Base-by-base conservation (phyloP, 1,140 invertebrate genomes). In the Procambarus clarkii region DNA sequence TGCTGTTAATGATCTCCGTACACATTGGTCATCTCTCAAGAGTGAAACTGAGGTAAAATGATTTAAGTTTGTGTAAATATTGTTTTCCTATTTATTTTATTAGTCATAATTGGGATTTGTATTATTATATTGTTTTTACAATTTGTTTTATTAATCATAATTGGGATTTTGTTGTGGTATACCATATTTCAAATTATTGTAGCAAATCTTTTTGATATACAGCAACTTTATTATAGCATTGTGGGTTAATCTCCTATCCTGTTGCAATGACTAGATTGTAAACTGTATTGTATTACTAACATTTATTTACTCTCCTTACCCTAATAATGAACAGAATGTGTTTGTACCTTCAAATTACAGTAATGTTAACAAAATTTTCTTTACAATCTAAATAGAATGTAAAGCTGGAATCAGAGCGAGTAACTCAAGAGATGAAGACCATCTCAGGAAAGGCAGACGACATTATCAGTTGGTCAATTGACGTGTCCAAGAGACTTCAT, bases 1-100 rank as follows among this genome's bases (percentile, higher is more conserved):
- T 94, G 18, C 95, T 95, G 85, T 95, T 95, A 93, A 93, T 95
- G 95, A 92, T 11, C 93, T 97, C 13, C 94, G 96, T 60, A 95
- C 95, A 82, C 96, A 96, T 93, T 97, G 96, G 96, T 95, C 96
- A 21, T 95, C 96, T 93, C 95, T 97, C 13, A 97, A 96, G 95
- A 94, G 95, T 1, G 95, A 96, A 94, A 96, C 96, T 50, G 96
- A 97, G 93, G 94, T 95, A 64, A 85, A 34, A 34, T 34, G 34
- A 34, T 34, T 34, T 34, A 34, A 34, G 34, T 34, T 34, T 34
- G 34, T 34, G 34, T 34, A 34, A 34, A 34, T 34, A 34, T 34
- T 34, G 34, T 34, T 34, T 34, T 34, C 0, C 34, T 34, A 34
- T 34, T 34, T 34, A 1, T 34, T 34, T 1, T 34, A 34, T 34